These are phyloP conservation scores for Drosophila borealis DNA, from an alignment of 2,888 invertebrate genomes.

Conservation along the genomic window DNA sequence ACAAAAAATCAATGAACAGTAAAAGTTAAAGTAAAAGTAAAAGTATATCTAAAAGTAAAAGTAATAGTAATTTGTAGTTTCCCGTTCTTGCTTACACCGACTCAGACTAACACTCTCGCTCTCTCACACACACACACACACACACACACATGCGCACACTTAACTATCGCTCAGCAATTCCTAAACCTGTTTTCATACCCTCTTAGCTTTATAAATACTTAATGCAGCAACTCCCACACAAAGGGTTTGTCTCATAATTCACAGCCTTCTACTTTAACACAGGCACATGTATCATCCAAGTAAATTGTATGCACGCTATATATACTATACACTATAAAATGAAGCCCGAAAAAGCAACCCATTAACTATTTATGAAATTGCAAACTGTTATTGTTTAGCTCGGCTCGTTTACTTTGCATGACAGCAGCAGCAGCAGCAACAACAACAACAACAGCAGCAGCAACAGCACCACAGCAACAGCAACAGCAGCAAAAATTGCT, in stretches of 20 bases:
- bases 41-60: conserved; percentile 11
- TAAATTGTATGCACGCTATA: conserved; percentile 35
- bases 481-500: conserved; percentile 53
- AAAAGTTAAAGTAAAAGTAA: conserved; percentile 17
- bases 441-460: conserved; percentile 35
- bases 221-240: conserved; percentile 20
- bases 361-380: conserved; percentile 79
- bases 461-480: conserved; percentile 32
- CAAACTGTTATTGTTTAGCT: conserved; percentile 80
- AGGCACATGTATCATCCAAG: conserved; percentile 48
- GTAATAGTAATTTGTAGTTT: conserved; percentile 29
- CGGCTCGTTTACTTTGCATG: conserved; percentile 76
- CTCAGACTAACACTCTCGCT: background rate
- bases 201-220: conserved; percentile 42
- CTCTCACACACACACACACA: conserved; percentile 1
- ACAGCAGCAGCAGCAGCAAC: conserved; percentile 49
- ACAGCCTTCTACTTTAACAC: conserved; percentile 24
- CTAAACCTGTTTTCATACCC: conserved; percentile 28
- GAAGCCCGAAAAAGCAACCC: conserved; percentile 35
- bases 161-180: conserved; percentile 46
- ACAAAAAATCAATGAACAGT: conserved; percentile 4
- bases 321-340: background rate
- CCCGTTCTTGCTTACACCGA: conserved; percentile 8
- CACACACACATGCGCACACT: conserved; percentile 3
- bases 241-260: conserved; percentile 51